These are phyloP conservation scores for Pseudomyrmex dendroicus DNA, from an alignment of 1,140 invertebrate genomes.

Conservation along the genomic window DNA sequence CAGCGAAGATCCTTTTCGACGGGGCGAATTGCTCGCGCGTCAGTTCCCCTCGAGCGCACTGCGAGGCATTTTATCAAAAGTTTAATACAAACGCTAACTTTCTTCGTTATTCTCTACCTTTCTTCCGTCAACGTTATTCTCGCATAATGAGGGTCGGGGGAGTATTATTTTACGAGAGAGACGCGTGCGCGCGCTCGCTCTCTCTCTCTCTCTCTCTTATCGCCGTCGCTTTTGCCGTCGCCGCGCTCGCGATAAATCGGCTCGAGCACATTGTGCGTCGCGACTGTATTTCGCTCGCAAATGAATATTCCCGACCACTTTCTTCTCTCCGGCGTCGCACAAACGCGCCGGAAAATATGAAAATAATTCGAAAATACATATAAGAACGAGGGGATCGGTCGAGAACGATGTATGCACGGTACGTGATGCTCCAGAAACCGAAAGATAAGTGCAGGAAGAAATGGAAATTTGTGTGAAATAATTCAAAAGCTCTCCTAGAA, in stretches of 20 bases:
- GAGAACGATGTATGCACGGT: too few species aligned
- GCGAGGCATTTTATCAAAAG: conserved; percentile 73
- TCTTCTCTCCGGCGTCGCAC: neutral
- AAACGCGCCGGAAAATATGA: neutral
- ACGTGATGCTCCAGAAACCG: neutral
- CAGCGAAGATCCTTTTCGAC: conserved; percentile 65
- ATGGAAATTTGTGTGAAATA: neutral
- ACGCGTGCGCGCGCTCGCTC: neutral
- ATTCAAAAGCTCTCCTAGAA: neutral
- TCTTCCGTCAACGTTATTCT: conserved; percentile 79
- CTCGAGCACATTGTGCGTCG: conserved; percentile 55
- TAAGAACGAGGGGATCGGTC: too few species aligned
- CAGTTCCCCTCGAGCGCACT: conserved; percentile 50
- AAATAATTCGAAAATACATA: neutral
- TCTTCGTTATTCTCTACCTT: conserved; percentile 77
- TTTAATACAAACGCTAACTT: conserved; percentile 77
- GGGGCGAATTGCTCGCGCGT: conserved; percentile 66
- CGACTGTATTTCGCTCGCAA: conserved; percentile 37
- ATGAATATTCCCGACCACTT: conserved; percentile 1
- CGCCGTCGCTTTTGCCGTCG: conserved; percentile 42
- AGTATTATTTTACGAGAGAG: conserved; percentile 74
- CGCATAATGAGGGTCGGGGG: conserved; percentile 75
- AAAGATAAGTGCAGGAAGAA: neutral
- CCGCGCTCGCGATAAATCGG: conserved; percentile 62
- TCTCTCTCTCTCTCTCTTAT: conserved; percentile 65